Conservation (phyloP, 2,888 invertebrate species). For the Sminthurides aquaticus region DNA sequence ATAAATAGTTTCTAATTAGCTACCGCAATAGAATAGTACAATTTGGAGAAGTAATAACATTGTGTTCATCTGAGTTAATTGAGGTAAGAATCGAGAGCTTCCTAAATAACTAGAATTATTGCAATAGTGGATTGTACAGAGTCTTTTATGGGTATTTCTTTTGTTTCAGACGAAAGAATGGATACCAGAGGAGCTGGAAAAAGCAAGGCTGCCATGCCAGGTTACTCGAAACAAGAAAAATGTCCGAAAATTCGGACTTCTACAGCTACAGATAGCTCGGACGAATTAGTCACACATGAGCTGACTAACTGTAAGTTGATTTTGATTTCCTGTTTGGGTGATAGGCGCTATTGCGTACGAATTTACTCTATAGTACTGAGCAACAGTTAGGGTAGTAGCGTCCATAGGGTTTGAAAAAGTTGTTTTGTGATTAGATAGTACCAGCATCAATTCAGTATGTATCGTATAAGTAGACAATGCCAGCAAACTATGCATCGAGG, state of each 20-base stretch:
- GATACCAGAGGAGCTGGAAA: background rate
- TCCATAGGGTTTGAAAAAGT: conserved; percentile 3
- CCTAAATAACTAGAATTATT: too few species aligned
- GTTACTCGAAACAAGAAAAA: background rate
- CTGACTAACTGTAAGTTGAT: conserved; percentile 29
- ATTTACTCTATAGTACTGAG: background rate
- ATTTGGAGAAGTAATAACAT: too few species aligned
- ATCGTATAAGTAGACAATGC: too few species aligned
- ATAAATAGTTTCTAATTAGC: too few species aligned
- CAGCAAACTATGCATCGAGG: too few species aligned
- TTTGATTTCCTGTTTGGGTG: background rate
- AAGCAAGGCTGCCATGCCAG: background rate
- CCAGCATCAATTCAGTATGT: too few species aligned
- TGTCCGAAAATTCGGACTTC: background rate
- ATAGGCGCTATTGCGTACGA: background rate
- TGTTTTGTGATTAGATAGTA: background rate
- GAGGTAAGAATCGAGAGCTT: too few species aligned
- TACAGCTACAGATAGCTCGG: background rate
- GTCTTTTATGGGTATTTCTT: too few species aligned
- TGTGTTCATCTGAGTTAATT: too few species aligned
- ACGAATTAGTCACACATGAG: conserved; percentile 29
- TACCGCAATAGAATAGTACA: too few species aligned
- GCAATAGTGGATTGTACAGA: too few species aligned
- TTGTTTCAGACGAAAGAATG: background rate
- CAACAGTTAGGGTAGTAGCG: background rate